Conservation (phyloP, 2,113 vertebrate species). For the Psittacus erithacus region DNA sequence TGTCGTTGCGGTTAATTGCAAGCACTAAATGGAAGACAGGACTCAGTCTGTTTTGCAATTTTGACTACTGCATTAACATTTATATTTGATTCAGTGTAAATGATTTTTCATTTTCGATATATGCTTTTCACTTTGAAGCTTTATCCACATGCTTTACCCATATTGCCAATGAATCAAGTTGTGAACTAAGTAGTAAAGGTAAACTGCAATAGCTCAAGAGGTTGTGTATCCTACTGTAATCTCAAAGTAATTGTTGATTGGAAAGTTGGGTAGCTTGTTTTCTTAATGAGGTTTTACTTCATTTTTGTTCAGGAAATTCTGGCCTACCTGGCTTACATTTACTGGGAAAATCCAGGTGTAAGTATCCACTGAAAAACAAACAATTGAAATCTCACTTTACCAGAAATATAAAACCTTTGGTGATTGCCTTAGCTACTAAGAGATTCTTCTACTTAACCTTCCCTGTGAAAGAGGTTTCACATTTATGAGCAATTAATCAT, state of each 20-base stretch:
- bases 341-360: not conserved
- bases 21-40: not conserved
- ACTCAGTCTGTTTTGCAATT: conserved; percentile 4
- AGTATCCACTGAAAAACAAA: not conserved
- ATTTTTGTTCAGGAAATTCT: not conserved
- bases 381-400: not conserved
- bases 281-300: not conserved
- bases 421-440: not conserved
- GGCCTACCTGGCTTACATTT: not conserved
- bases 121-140: not conserved
- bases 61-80: conserved; percentile 40
- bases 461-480: not conserved
- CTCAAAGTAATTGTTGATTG: not conserved
- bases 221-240: not conserved
- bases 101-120: conserved; percentile 1
- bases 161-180: not conserved
- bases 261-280: not conserved
- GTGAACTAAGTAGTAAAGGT: not conserved
- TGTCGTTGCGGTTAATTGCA: conserved; percentile 22
- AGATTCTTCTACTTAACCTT: not conserved
- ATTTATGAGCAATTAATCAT: not conserved
- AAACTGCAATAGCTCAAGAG: not conserved
- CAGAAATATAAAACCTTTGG: not conserved
- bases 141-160: not conserved
- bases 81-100: conserved; percentile 45